Evolutionary conservation across 2,113 vertebrate species (phyloP).

Genomic region (Callaeas wilsoni): DNA sequence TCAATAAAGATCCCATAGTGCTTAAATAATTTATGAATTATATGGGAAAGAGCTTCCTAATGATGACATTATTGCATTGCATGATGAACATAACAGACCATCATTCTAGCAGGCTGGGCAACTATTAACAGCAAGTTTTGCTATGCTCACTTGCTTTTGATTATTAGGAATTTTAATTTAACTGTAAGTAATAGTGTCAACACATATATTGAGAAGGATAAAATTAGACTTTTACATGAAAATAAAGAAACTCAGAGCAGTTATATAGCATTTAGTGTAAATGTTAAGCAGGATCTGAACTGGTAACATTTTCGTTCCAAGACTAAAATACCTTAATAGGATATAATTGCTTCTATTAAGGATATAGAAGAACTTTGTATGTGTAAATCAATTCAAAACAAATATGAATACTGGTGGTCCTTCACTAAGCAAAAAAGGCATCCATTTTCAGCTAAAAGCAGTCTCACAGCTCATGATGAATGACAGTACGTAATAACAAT

Average conservation of each 20-base stretch:
- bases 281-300: slow-evolving; percentile 2
- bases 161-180: slow-evolving; percentile 43
- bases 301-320: background rate
- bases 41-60: slow-evolving; percentile 29
- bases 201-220: background rate
- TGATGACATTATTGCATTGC: slow-evolving; percentile 8
- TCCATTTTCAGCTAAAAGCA: background rate
- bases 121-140: slow-evolving; percentile 24
- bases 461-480: background rate
- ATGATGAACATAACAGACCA: background rate
- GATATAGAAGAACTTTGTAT: background rate
- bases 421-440: background rate
- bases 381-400: background rate
- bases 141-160: slow-evolving; percentile 24
- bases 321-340: background rate
- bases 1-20: background rate
- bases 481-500: background rate
- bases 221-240: background rate
- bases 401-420: background rate
- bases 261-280: background rate
- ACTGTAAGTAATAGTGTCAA: slow-evolving; percentile 43
- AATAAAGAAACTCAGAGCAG: background rate
- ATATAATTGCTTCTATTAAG: slow-evolving; percentile 28
- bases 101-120: background rate
- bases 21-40: slow-evolving; percentile 56